These are phyloP conservation scores for Protonibea diacanthus DNA, from an alignment of 2,797 vertebrate species.

Conservation along the genomic window DNA sequence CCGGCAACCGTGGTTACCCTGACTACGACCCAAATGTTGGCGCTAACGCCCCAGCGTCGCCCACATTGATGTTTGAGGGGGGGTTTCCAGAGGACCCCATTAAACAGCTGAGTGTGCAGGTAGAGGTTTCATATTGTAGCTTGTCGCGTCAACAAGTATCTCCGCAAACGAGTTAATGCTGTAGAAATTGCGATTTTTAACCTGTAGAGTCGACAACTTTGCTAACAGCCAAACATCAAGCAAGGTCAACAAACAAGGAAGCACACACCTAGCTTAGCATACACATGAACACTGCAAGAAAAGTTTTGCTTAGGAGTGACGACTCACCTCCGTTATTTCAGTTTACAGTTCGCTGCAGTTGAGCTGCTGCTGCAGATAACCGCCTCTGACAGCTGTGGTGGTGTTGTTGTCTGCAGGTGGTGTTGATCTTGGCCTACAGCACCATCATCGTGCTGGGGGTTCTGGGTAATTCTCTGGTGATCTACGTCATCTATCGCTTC, in stretches of 20 bases:
- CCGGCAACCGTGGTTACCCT: conserved; percentile 23
- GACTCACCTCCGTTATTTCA: too few species aligned
- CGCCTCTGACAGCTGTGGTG: neutral
- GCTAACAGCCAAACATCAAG: too few species aligned
- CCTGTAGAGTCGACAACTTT: too few species aligned
- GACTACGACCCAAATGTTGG: conserved; percentile 32
- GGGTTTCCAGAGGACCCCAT: conserved; percentile 88
- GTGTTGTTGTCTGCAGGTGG: conserved; percentile 80
- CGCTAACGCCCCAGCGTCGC: conserved; percentile 15
- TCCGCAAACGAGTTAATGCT: too few species aligned
- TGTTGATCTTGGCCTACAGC: conserved; percentile 94
- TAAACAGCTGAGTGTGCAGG: conserved; percentile 90
- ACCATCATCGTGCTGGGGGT: conserved; percentile 95
- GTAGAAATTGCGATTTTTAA: too few species aligned
- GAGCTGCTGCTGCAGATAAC: neutral
- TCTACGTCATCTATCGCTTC: conserved; percentile 94
- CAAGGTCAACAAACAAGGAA: too few species aligned
- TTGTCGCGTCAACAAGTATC: too few species aligned
- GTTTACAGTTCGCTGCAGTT: neutral
- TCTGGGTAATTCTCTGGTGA: conserved; percentile 94
- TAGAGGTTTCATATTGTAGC: conserved; percentile 44
- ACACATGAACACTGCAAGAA: too few species aligned
- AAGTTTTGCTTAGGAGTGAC: too few species aligned
- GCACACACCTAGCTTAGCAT: too few species aligned
- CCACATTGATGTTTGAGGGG: conserved; percentile 50